Percentiles rank a stretch among this genome's conserved stretches.
These are phyloP conservation scores for Pachliopta kotzebuea DNA, from an alignment of 2,888 invertebrate genomes.

Conservation along the genomic window DNA sequence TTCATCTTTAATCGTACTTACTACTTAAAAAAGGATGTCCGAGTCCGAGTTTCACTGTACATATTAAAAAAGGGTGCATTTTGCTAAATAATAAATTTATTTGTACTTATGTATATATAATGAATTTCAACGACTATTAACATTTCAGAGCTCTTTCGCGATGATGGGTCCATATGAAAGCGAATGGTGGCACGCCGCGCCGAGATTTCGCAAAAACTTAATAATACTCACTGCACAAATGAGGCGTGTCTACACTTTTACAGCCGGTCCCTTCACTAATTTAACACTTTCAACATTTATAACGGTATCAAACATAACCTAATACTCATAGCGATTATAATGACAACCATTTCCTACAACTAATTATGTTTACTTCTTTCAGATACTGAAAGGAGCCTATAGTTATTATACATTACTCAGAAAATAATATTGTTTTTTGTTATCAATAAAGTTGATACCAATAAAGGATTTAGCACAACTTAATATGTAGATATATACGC, in stretches of 20 bases:
- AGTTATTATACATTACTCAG: constrained; percentile 66
- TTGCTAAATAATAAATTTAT: neutral
- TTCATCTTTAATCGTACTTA: no score
- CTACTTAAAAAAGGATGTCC: no score
- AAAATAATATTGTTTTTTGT: constrained; percentile 38
- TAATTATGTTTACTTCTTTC: constrained; percentile 39
- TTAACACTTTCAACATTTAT: constrained; percentile 65
- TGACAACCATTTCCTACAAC: neutral
- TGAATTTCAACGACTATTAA: no score
- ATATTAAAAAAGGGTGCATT: no score
- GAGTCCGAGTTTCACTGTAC: no score
- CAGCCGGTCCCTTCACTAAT: constrained; percentile 64
- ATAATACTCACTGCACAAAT: constrained; percentile 57
- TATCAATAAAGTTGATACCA: no score
- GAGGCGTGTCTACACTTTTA: constrained; percentile 50
- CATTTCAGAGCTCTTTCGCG: constrained; percentile 49
- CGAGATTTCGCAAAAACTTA: constrained; percentile 46
- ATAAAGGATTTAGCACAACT: neutral
- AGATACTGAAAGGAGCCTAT: constrained; percentile 72
- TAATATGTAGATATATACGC: no score
- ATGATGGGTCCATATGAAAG: constrained; percentile 61
- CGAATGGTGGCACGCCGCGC: constrained; percentile 53
- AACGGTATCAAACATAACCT: constrained; percentile 40
- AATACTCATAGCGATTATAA: neutral
- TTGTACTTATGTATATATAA: no score